Evolutionary conservation across 2,888 invertebrate genomes (phyloP), one percentile per base, ranked within the genome.

Genomic region (Zaprionus lineosus): DNA sequence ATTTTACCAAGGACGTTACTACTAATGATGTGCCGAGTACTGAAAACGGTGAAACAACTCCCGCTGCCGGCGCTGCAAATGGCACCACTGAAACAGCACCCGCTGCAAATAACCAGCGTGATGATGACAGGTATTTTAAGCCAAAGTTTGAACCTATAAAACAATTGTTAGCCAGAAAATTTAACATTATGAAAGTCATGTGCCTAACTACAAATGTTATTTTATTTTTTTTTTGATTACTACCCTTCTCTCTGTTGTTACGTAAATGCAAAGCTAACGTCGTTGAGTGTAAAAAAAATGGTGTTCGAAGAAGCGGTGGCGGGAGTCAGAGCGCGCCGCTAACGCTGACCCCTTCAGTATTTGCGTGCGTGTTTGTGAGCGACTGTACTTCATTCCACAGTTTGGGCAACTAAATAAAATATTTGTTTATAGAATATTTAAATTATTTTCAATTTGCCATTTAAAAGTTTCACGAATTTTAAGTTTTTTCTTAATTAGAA

Each of bases 1-100:
- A 94, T 90, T 94, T 94, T 91, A 94, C 94, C 82, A 93, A 94
- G 92, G 94, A 94, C 89, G 93, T 94, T 86, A 92, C 92, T 87
- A 91, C 91, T 59, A 88, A 86, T 72, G 89, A 88, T 65, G 84
- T 86, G 46, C 72, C 67, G 31, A 70, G 63, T 59, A 57, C 86
- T 52, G 94, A 94, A 75, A 94, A 94, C 91, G 93, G 88, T 71
- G 81, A 82, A 77, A 93, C 94, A 60, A 94, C 87, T 31, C 37
- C 58, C 57, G 94, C 84, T 55, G 81, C 74, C 82, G 94, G 88
- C 64, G 86, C 86, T 61, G 88, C 86, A 40, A 88, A 88, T 72
- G 89, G 89, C 64, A 68, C 66, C 40, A 72, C 84, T 39, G 74
- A 85, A 46, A 64, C 59, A 57, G 53, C 74, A 53, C 44, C 56